Percentiles rank a stretch among this genome's conserved stretches.
Conservation (phyloP, 64 coral and sea anemone genomes). For the Montipora foliosa region DNA sequence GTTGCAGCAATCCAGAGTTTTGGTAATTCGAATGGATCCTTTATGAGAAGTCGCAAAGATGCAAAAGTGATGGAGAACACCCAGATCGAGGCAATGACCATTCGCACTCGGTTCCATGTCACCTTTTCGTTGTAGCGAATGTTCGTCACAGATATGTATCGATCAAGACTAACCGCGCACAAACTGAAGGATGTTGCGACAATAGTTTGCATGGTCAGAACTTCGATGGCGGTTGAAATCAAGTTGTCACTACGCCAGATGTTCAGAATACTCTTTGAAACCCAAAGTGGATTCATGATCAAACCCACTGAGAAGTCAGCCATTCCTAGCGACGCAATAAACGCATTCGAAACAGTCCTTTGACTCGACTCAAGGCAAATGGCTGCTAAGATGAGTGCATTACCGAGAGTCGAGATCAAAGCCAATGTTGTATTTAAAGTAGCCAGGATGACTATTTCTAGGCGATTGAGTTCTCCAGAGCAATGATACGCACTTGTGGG, state of each 20-base stretch:
- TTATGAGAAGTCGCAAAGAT: slow-evolving; percentile 26
- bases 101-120: background rate
- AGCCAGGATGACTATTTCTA: slow-evolving; percentile 19
- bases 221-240: slow-evolving; percentile 22
- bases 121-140: slow-evolving; percentile 39
- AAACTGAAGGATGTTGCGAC: slow-evolving; percentile 72
- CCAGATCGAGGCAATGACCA: slow-evolving; percentile 55
- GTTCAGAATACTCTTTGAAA: slow-evolving; percentile 50
- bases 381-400: slow-evolving; percentile 53
- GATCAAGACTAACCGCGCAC: slow-evolving; percentile 62
- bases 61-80: slow-evolving; percentile 52
- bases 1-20: slow-evolving; percentile 14
- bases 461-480: slow-evolving; percentile 12
- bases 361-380: slow-evolving; percentile 49
- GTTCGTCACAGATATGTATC: slow-evolving; percentile 64
- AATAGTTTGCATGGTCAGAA: slow-evolving; percentile 65
- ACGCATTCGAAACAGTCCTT: slow-evolving; percentile 68
- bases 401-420: slow-evolving; percentile 55
- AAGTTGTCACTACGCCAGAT: slow-evolving; percentile 57
- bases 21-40: slow-evolving; percentile 22
- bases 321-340: slow-evolving; percentile 56
- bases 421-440: slow-evolving; percentile 19
- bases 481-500: background rate
- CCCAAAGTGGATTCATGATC: slow-evolving; percentile 75
- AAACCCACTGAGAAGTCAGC: slow-evolving; percentile 73